These are phyloP conservation scores for Periparus ater DNA, from an alignment of 2,797 vertebrate genomes.

Conservation along the genomic window DNA sequence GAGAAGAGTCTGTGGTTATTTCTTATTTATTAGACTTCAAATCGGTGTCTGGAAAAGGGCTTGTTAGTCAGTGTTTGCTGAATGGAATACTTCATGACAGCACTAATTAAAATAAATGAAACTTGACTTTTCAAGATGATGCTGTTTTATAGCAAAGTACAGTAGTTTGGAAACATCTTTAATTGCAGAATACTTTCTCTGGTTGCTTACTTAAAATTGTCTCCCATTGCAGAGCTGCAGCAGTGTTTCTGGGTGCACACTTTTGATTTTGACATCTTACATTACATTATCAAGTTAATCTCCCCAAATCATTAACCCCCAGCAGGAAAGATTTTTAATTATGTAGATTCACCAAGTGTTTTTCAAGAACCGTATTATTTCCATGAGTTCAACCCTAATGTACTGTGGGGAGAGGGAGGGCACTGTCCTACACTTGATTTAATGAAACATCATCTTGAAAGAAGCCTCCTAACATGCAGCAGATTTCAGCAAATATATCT, in stretches of 20 bases:
- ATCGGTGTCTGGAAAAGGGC: neutral
- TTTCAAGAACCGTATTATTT: slow-evolving; percentile 46
- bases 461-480: neutral
- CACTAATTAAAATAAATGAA: slow-evolving; percentile 67
- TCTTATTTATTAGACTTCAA: neutral
- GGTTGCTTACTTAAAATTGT: slow-evolving; percentile 65
- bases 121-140: slow-evolving; percentile 64
- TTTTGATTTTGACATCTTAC: slow-evolving; percentile 20
- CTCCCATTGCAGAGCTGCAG: neutral
- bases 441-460: neutral
- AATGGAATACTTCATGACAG: slow-evolving; percentile 37
- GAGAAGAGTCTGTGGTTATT: neutral
- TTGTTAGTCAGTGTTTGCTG: slow-evolving; percentile 20
- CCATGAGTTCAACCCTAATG: neutral
- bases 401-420: neutral
- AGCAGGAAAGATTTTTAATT: slow-evolving; percentile 68
- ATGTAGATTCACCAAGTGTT: slow-evolving; percentile 43
- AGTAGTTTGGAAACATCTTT: slow-evolving; percentile 70
- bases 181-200: slow-evolving; percentile 60
- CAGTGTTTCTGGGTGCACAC: slow-evolving; percentile 9
- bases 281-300: slow-evolving; percentile 53
- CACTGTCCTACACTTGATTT: neutral
- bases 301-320: slow-evolving; percentile 62
- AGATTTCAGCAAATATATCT: neutral
- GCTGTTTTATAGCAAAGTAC: slow-evolving; percentile 50